Evolutionary conservation across 2,888 invertebrate species (phyloP), one percentile per base, ranked within the genome.

Genomic region (Latheticus oryzae): DNA sequence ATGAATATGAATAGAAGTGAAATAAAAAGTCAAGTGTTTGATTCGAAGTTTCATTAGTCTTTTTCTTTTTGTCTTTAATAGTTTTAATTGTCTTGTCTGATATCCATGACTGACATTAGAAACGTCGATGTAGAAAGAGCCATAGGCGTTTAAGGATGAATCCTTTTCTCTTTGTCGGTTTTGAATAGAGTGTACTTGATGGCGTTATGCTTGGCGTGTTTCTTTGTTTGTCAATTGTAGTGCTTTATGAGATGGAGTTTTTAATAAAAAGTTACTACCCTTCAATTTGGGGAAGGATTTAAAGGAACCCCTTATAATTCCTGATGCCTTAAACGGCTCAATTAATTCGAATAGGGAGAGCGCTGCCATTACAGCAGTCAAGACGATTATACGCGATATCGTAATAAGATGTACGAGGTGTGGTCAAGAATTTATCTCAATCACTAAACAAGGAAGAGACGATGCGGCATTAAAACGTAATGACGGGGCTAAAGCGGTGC

Each of bases 251-350:
- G 47, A 47, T 47, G 33, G 33, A 30, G 50, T 50, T 52, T 52
- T 52, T 52, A 40, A 52, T 52, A 52, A 52, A 52, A 52, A 52
- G 33, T 52, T 52, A 42, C 38, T 35, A 33, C 42, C 52, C 33
- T 42, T 32, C 50, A 50, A 50, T 50, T 50, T 50, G 23, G 21
- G 5, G 17, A 8, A 19, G 38, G 21, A 23, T 33, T 52, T 42
- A 52, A 52, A 52, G 52, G 52, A 42, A 42, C 52, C 52, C 52
- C 24, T 33, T 17, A 24, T 40, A 21, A 40, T 13, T 23, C 16
- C 17, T 11, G 28, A 43, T 28, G 28, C 30, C 51, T 59, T 55
- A 51, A 59, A 55, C 55, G 55, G 43, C 55, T 59, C 59, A 59
- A 59, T 59, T 55, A 59, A 43, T 54, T 54, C 30, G 28, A 50